Evolutionary conservation across 2,888 invertebrate species (phyloP), one percentile per base, ranked within the genome.

Genomic region (Archaeoteleia sp.): DNA sequence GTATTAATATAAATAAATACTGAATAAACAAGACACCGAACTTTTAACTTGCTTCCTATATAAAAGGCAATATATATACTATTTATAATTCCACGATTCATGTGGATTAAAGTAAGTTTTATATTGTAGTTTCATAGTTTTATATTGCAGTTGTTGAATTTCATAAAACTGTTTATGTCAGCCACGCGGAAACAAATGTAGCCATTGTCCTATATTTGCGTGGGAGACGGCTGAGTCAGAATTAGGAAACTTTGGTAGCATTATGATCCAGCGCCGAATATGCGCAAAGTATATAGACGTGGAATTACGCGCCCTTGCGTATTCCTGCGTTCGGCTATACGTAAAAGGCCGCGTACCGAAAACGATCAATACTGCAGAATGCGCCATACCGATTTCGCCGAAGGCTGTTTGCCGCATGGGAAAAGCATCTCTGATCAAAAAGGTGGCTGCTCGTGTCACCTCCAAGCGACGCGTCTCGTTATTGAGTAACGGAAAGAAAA

Each of bases 281-380:
- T 29, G 58, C 40, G 29, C 32, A 40, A 53, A 63, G 62, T 63
- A 45, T n/a, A n/a, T 55, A 43, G 48, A 32, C 45, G 48, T 49
- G 51, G 30, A 63, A 55, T 53, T 53, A 61, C 37, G 53, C 42
- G 48, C 35, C 42, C 48, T 48, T 60, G 48, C 57, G 49, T 60
- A 55, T 60, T 63, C 53, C 42, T 54, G 32, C 60, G 55, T 63
- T 49, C 40, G n/a, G 42, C 54, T 67, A 40, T 60, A 51, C 23
- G 43, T 53, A 30, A 60, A 51, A 53, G 53, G 46, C 57, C 42
- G 34, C 53, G 49, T 66, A 35, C 51, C 51, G 48, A 54, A n/a
- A 62, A 58, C 46, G 60, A 70, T 70, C 70, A 67, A 70, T 70
- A 70, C 55, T 46, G 53, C 48, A 63, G 55, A 70, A 57, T 57